Evolutionary conservation across 1,140 invertebrate species (phyloP).

Genomic region (Papilio xuthus): DNA sequence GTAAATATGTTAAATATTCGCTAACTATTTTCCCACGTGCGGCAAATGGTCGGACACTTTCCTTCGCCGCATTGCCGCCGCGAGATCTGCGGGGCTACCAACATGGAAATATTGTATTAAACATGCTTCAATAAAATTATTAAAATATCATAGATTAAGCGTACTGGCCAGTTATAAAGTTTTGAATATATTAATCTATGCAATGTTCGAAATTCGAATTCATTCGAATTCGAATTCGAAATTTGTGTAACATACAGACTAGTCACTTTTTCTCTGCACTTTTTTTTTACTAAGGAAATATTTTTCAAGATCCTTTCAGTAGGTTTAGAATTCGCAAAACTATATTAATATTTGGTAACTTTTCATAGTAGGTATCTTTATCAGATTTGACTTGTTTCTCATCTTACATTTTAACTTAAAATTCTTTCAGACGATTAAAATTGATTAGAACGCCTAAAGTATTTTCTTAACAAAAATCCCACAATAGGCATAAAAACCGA

Average conservation of each 20-base stretch:
- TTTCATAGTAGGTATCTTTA: too few relatives aligned
- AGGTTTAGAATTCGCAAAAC: too few relatives aligned
- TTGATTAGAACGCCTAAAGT: constrained; percentile 26
- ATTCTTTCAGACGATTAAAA: background rate
- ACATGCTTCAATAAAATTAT: constrained; percentile 14
- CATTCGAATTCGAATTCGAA: too few relatives aligned
- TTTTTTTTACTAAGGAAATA: too few relatives aligned
- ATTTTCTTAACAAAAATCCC: constrained; percentile 34
- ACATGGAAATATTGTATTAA: background rate
- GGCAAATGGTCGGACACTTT: constrained; percentile 15
- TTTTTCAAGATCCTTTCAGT: too few relatives aligned
- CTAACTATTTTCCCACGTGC: constrained; percentile 31
- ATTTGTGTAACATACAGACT: too few relatives aligned
- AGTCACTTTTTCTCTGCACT: too few relatives aligned
- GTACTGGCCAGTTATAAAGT: background rate
- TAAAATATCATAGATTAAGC: constrained; percentile 5
- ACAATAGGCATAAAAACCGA: constrained; percentile 39
- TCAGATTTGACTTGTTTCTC: too few relatives aligned
- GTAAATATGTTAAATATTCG: constrained; percentile 25
- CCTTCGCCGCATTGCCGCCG: constrained; percentile 21
- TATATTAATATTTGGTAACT: too few relatives aligned
- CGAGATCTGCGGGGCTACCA: constrained; percentile 13
- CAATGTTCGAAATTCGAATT: background rate
- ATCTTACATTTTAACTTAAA: background rate
- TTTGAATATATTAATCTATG: background rate